Conservation (phyloP, 2,113 vertebrate species). For the Calidris pugnax region DNA sequence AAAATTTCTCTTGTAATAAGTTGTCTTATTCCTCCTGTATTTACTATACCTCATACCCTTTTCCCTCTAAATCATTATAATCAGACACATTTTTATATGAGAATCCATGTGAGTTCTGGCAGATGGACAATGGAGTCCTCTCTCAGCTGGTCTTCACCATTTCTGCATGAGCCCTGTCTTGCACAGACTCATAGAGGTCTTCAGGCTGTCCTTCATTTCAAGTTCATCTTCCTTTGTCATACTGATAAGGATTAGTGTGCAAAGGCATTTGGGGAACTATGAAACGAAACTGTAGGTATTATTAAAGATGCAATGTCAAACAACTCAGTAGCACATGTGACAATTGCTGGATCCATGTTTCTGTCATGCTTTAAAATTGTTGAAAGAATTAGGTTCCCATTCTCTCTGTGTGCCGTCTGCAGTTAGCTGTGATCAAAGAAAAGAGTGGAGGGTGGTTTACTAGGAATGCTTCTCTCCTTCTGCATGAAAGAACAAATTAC, state of each 20-base stretch:
- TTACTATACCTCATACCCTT: not conserved
- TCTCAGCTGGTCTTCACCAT: not conserved
- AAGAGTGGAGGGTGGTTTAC: not conserved
- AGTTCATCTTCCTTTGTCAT: not conserved
- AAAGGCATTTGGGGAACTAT: not conserved
- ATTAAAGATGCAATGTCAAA: not conserved
- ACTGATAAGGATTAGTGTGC: not conserved
- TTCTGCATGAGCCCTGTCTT: not conserved
- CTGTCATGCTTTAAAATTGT: not conserved
- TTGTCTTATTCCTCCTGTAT: not conserved
- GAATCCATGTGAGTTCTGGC: not conserved
- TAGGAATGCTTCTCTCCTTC: not conserved
- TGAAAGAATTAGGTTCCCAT: not conserved
- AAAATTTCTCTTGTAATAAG: not conserved
- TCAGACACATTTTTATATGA: not conserved
- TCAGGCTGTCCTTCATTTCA: not conserved
- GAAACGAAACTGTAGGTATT: not conserved
- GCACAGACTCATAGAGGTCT: not conserved
- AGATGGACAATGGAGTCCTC: not conserved
- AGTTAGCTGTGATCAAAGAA: not conserved
- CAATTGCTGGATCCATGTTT: not conserved
- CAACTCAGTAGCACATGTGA: not conserved
- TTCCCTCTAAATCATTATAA: not conserved
- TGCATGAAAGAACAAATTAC: not conserved
- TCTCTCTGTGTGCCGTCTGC: not conserved